Base-by-base conservation (phyloP, 2,888 invertebrate species). In the Caenorhabditis sinica region DNA sequence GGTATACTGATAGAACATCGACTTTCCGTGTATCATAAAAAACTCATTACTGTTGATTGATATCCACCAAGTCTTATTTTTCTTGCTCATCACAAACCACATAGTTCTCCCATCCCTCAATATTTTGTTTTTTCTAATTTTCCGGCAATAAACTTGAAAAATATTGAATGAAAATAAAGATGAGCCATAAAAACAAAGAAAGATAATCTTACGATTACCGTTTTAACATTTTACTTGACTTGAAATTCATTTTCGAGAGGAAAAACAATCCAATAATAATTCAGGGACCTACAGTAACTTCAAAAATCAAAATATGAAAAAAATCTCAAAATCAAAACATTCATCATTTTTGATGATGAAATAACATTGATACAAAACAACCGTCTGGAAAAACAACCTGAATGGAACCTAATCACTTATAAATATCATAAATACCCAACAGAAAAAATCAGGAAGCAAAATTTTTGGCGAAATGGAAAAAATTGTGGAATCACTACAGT, bases 351-450 rank as follows among this genome's bases (percentile, higher is more conserved):
- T 20, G 9, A 5, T 20, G 23, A 28, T 40, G 13, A 6, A 40
- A 40, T 11, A 40, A 2, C 40, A 40, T 33, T 6, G 33, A 33
- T 33, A 40, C 40, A 40, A 40, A 40, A 63, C 9, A 66, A 8
- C 17, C n/a, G 66, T 68, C 68, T 53, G 36, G 51, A 20, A 68
- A 53, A 68, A 68, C 68, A 68, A 53, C 20, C 23, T 68, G 68
- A 68, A 68, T 68, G 33, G 36, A 11, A n/a, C 11, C 4, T 60
- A 60, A 60, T 60, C 36, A 5, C 3, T 36, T 60, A 1, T 51
- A 11, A 17, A 33, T 36, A 36, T 60, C 33, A 20, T 33, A 33
- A 60, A 60, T 33, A 33, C n/a, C 30, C 15, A 9, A 15, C 0
- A 17, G 23, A 17, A 20, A 51, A 51, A 2, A 25, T 20, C 6